Conservation (phyloP, 2,113 vertebrate genomes). For the Megalops atlanticus region DNA sequence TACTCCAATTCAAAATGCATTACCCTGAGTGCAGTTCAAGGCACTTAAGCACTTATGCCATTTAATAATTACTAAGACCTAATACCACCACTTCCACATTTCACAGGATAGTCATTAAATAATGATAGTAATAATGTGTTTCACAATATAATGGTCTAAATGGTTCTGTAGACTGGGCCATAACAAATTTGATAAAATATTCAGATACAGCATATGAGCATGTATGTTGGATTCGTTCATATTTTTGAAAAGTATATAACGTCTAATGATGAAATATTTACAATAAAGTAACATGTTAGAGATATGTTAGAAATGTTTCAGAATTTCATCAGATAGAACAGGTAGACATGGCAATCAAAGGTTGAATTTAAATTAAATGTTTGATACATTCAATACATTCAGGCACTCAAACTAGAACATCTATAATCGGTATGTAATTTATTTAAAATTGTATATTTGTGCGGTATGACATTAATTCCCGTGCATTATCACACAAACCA, state of each 20-base stretch:
- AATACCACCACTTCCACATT: constrained; percentile 43
- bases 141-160: constrained; percentile 50
- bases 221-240: not conserved
- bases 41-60: constrained; percentile 65
- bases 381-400: too few relatives aligned
- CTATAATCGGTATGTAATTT: too few relatives aligned
- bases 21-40: constrained; percentile 64
- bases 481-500: too few relatives aligned
- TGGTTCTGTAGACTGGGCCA: constrained; percentile 60
- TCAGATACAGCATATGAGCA: constrained; percentile 53
- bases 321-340: not conserved
- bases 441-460: too few relatives aligned
- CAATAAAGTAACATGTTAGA: not conserved
- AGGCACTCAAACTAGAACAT: too few relatives aligned
- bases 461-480: too few relatives aligned
- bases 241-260: not conserved
- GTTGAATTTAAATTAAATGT: too few relatives aligned
- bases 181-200: constrained; percentile 68
- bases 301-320: not conserved
- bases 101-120: constrained; percentile 63
- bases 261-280: constrained; percentile 12
- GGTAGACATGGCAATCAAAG: not conserved
- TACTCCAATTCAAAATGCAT: constrained; percentile 73
- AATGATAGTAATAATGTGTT: constrained; percentile 65
- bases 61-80: constrained; percentile 74